These are phyloP conservation scores for Taxidea taxus DNA, from an alignment of 2,113 vertebrate genomes.

Conservation along the genomic window DNA sequence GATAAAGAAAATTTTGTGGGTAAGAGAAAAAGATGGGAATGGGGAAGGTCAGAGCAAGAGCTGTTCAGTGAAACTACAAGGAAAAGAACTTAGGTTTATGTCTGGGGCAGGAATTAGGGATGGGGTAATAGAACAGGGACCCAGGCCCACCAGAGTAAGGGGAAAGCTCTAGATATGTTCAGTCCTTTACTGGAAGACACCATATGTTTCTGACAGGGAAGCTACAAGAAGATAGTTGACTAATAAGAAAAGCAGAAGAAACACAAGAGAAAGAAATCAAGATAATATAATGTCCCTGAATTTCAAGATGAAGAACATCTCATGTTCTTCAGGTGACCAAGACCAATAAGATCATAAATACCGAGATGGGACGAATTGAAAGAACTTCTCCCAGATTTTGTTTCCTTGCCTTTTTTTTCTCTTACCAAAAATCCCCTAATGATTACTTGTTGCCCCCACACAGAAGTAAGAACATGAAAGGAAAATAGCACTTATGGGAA, in stretches of 20 bases:
- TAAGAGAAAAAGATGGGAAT: neutral
- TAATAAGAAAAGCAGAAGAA: neutral
- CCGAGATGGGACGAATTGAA: neutral
- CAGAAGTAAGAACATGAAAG: slow-evolving; percentile 64
- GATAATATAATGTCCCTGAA: neutral
- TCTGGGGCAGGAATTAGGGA: neutral
- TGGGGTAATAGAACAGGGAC: neutral
- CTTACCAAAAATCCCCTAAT: neutral
- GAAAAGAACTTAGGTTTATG: neutral
- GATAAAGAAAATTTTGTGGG: neutral
- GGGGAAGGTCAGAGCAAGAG: neutral
- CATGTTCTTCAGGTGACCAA: neutral
- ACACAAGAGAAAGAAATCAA: neutral
- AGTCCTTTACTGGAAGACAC: neutral
- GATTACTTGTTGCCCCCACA: neutral
- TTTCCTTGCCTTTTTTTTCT: neutral
- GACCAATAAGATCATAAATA: neutral
- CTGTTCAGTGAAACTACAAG: neutral
- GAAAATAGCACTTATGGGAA: slow-evolving; percentile 57
- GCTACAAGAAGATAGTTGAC: neutral
- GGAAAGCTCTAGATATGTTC: neutral
- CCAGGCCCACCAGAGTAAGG: neutral
- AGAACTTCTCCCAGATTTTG: neutral
- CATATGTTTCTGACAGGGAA: neutral
- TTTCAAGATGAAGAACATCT: neutral